Percentiles rank a stretch among this genome's conserved stretches.
phyloP scores from a whole-genome alignment of 2,888 invertebrate species.

The Cyrtodaria siliqua region DNA sequence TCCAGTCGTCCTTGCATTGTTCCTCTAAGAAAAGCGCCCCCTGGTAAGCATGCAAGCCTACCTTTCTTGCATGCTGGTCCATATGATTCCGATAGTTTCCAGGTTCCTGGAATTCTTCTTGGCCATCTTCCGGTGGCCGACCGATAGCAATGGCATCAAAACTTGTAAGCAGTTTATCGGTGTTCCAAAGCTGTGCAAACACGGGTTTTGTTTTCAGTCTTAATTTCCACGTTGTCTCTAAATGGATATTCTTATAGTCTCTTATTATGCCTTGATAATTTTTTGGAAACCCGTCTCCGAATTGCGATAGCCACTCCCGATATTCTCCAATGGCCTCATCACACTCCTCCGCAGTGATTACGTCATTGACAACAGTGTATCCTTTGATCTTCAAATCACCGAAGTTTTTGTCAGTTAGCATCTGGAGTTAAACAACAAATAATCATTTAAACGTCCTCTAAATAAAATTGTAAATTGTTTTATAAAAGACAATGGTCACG shows the following conservation, averaged over 20 bases:
- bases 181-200: constrained; percentile 71
- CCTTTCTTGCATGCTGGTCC: constrained; percentile 53
- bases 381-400: constrained; percentile 70
- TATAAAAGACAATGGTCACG: too few species aligned
- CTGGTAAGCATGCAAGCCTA: constrained; percentile 69
- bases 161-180: constrained; percentile 74
- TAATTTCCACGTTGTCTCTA: constrained; percentile 9
- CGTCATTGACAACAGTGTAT: constrained; percentile 70
- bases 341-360: constrained; percentile 68
- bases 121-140: constrained; percentile 68
- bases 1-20: constrained; percentile 55
- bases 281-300: constrained; percentile 47
- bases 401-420: constrained; percentile 55
- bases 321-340: constrained; percentile 65
- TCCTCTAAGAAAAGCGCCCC: constrained; percentile 71
- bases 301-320: constrained; percentile 70
- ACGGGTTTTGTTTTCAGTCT: constrained; percentile 66
- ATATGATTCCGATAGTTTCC: constrained; percentile 39
- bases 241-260: too few species aligned
- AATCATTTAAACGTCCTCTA: too few species aligned
- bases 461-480: too few species aligned
- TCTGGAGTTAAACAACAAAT: too few species aligned
- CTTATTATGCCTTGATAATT: too few species aligned
- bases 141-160: constrained; percentile 72
- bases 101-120: constrained; percentile 34